A percentile compares a stretch with the other conserved stretches of the same genome.
These are phyloP conservation scores for Conops quadrifasciatus DNA, from an alignment of 2,888 invertebrate species.

Conservation along the genomic window DNA sequence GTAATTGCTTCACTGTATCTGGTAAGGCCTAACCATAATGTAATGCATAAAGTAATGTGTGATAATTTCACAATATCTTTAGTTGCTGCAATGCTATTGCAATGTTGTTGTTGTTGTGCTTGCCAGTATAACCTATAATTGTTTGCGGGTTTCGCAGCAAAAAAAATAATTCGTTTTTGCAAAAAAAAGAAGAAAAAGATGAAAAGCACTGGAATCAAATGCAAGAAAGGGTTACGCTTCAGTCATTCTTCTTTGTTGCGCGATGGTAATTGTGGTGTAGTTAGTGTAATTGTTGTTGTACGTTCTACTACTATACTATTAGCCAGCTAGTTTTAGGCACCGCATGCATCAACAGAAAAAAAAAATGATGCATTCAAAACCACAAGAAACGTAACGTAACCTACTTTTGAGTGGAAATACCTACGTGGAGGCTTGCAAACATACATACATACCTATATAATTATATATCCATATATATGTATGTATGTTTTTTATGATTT, in stretches of 20 bases:
- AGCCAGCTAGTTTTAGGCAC: conserved; percentile 5
- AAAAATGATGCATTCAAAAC: background rate
- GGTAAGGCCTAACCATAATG: too few species aligned
- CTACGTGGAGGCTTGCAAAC: background rate
- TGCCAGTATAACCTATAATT: conserved; percentile 19
- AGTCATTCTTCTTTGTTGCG: conserved; percentile 18
- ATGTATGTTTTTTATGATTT: background rate
- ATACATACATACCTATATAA: background rate
- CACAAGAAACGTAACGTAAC: background rate
- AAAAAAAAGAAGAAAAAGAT: conserved; percentile 2
- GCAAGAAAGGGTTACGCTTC: conserved; percentile 29
- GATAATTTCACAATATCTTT: conserved; percentile 15
- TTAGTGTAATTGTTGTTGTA: conserved; percentile 11
- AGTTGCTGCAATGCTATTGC: too few species aligned
- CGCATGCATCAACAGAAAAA: background rate
- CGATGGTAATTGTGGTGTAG: background rate
- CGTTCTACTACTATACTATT: background rate
- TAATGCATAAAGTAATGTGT: background rate
- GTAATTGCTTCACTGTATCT: conserved; percentile 8
- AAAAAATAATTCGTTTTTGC: conserved; percentile 1
- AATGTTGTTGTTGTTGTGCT: conserved; percentile 16
- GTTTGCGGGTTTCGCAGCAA: conserved; percentile 21
- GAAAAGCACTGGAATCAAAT: background rate
- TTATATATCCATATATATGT: background rate
- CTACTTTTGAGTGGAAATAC: too few species aligned